Conservation (phyloP, 2,797 vertebrate species). For the Gallinago solitaria region DNA sequence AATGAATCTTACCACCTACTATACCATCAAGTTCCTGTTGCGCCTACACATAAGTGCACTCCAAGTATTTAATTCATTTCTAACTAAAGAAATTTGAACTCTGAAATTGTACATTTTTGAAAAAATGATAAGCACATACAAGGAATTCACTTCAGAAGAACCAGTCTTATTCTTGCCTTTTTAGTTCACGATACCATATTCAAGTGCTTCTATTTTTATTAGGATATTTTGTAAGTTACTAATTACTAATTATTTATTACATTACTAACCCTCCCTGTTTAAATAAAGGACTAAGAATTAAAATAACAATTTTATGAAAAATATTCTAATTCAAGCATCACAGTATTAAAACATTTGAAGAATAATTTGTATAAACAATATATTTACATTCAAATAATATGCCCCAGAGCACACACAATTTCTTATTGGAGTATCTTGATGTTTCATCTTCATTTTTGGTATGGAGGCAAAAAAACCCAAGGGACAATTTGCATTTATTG, state of each 20-base stretch:
- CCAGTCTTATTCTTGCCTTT: neutral
- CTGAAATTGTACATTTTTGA: neutral
- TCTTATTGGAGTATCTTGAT: neutral
- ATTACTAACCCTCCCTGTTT: neutral
- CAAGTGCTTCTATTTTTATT: neutral
- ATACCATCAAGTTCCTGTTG: conserved; percentile 5
- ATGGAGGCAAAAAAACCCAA: neutral
- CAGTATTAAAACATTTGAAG: neutral
- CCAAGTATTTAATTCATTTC: neutral
- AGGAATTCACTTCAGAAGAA: neutral
- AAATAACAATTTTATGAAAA: neutral
- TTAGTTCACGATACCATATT: neutral
- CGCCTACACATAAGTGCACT: neutral
- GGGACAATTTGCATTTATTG: neutral
- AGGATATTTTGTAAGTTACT: neutral
- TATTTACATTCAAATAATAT: neutral
- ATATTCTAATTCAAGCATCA: neutral
- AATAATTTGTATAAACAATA: neutral
- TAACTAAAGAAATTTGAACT: neutral
- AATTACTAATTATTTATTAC: neutral
- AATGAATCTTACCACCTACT: conserved; percentile 16
- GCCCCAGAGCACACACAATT: neutral
- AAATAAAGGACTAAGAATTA: neutral
- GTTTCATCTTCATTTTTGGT: neutral
- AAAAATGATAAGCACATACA: neutral